Conservation (phyloP, 2,888 invertebrate species). For the Cephus runcator region DNA sequence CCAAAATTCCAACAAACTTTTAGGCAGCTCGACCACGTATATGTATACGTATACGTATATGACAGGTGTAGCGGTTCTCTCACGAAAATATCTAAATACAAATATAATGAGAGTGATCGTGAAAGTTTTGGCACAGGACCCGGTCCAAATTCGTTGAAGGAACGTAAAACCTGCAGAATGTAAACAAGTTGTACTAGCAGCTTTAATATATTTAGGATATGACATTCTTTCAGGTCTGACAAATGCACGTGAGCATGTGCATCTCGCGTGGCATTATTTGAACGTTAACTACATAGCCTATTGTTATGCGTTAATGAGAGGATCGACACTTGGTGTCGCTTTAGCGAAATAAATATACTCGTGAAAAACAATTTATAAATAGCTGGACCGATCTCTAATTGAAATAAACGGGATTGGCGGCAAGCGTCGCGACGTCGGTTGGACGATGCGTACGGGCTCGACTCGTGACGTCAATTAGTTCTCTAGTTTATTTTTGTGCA, state of each 20-base stretch:
- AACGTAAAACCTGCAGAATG: too few relatives aligned
- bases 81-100: too few relatives aligned
- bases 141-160: too few relatives aligned
- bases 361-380: neutral
- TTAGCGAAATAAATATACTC: neutral
- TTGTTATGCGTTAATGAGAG: neutral
- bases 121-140: too few relatives aligned
- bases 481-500: neutral
- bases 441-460: neutral
- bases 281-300: neutral
- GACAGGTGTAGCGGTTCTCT: too few relatives aligned
- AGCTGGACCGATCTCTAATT: neutral
- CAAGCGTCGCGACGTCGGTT: neutral
- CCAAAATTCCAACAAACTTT: too few relatives aligned
- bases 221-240: neutral
- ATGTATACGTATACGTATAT: too few relatives aligned
- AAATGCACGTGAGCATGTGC: neutral
- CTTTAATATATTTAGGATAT: too few relatives aligned
- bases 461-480: neutral
- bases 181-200: too few relatives aligned
- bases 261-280: neutral
- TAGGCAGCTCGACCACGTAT: too few relatives aligned
- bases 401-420: neutral
- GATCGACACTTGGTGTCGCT: neutral
- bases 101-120: too few relatives aligned